A percentile compares a stretch with the other conserved stretches of the same genome.
Conservation (phyloP, 2,888 invertebrate genomes). For the Drosophila cracens region DNA sequence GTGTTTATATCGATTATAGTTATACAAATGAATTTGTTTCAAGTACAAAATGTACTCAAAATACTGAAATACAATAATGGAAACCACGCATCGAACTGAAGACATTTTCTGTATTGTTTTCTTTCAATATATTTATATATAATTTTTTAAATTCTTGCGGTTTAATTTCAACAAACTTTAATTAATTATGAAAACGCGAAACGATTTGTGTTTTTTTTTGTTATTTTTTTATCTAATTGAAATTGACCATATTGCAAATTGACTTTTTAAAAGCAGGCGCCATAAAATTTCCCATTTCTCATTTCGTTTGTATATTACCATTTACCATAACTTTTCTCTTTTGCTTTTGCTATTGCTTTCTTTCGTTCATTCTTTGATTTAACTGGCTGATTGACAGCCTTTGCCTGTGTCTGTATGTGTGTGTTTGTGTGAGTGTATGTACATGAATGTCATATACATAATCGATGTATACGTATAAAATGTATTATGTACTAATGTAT, state of each 20-base stretch:
- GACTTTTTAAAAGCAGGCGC: slow-evolving; percentile 61
- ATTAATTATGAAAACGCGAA: slow-evolving; percentile 62
- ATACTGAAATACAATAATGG: slow-evolving; percentile 58
- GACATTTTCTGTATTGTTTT: slow-evolving; percentile 51
- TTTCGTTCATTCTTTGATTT: slow-evolving; percentile 21
- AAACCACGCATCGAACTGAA: slow-evolving; percentile 79
- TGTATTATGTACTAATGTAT: slow-evolving; percentile 46
- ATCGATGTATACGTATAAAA: slow-evolving; percentile 40
- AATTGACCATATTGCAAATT: slow-evolving; percentile 66
- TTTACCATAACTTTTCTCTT: slow-evolving; percentile 4
- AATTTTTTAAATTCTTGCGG: slow-evolving; percentile 57
- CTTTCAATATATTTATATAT: slow-evolving; percentile 16
- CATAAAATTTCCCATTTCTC: slow-evolving; percentile 9
- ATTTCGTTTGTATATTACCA: not conserved
- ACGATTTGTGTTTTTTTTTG: slow-evolving; percentile 27
- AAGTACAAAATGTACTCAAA: slow-evolving; percentile 65
- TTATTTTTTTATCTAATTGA: slow-evolving; percentile 31
- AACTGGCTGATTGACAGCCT: slow-evolving; percentile 53
- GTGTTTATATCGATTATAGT: slow-evolving; percentile 52
- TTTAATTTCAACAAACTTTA: slow-evolving; percentile 71
- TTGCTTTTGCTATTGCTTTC: slow-evolving; percentile 8
- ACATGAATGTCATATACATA: slow-evolving; percentile 81
- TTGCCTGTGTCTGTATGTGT: slow-evolving; percentile 18
- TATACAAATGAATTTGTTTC: slow-evolving; percentile 65
- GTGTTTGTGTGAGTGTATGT: slow-evolving; percentile 42